Conservation (phyloP, 2,113 vertebrate species). For the Nothobranchius kuhntae region DNA sequence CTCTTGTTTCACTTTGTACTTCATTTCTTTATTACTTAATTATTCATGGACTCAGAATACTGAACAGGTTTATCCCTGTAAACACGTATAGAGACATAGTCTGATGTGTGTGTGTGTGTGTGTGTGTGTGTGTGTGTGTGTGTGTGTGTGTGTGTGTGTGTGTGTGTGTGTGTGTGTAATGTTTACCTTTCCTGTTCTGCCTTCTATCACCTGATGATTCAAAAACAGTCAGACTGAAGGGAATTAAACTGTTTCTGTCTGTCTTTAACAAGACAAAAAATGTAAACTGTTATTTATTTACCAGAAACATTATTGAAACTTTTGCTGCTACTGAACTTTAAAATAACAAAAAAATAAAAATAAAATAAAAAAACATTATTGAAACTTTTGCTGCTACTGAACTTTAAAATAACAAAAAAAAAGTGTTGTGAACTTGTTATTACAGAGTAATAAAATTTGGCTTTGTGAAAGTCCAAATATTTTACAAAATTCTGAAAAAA, state of each 20-base stretch:
- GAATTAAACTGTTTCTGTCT: background rate
- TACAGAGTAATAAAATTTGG: no score
- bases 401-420: no score
- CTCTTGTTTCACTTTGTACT: background rate
- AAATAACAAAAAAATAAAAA: no score
- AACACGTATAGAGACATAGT: no score
- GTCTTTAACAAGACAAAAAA: no score
- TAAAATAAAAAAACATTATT: no score
- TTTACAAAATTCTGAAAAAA: background rate
- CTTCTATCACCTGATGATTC: background rate
- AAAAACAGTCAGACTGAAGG: background rate
- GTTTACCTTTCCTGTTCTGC: background rate
- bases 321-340: no score
- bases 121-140: background rate
- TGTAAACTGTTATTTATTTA: no score
- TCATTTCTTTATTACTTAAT: background rate
- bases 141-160: background rate
- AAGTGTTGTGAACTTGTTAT: no score
- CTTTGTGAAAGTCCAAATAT: no score
- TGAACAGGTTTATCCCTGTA: background rate
- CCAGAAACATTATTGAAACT: no score
- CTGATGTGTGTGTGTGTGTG: background rate
- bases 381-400: no score
- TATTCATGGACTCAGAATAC: background rate
- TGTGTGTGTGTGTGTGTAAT: background rate